Base-by-base conservation (phyloP, 2,113 vertebrate species). In the Lepus americanus region DNA sequence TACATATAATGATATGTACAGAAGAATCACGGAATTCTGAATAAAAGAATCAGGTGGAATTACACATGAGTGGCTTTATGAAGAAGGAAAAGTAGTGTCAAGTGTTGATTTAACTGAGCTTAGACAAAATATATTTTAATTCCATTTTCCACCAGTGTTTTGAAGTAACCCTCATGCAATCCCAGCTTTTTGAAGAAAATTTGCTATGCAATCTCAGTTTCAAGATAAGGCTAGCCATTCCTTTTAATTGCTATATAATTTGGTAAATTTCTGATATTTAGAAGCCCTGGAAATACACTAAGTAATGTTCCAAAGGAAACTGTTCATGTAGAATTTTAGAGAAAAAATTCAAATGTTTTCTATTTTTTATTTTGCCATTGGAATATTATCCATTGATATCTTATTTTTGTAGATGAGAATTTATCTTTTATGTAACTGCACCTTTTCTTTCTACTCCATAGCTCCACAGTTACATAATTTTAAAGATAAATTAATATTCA, bases 221-320 rank as follows among this genome's bases (percentile, higher is more conserved):
- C 49, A 84, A 82, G 70, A 81, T 44, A 72, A 94, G 8, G 9
- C 51, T 69, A 36, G 4, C n/a, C 22, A 81, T 36, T 83, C 10
- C 2, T 23, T 20, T 91, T 29, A 20, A 11, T 82, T 91, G n/a
- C 31, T 23, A 80, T 44, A 84, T 79, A 90, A 90, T n/a, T 16
- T 17, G 55, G 55, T 20, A 77, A 73, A 25, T 83, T 90, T 44
- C 12, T 76, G 20, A 16, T 51, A 55, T 69, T 92, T 83, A 59
- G 33, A 97, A 70, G 14, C 51, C 31, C 51, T 83, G 39, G 39
- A 86, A 51, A 22, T 80, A 91, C 19, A 67, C 12, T 39, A n/a
- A 72, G 53, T 77, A 86, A 14, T 29, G 59, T 90, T 94, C 94
- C 39, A 83, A 92, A 92, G 39, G 69, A 90, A 91, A 87, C 61